Percentiles rank a stretch among this genome's conserved stretches.
Conservation (phyloP, 2,888 invertebrate species). For the Epinotia brunnichana region DNA sequence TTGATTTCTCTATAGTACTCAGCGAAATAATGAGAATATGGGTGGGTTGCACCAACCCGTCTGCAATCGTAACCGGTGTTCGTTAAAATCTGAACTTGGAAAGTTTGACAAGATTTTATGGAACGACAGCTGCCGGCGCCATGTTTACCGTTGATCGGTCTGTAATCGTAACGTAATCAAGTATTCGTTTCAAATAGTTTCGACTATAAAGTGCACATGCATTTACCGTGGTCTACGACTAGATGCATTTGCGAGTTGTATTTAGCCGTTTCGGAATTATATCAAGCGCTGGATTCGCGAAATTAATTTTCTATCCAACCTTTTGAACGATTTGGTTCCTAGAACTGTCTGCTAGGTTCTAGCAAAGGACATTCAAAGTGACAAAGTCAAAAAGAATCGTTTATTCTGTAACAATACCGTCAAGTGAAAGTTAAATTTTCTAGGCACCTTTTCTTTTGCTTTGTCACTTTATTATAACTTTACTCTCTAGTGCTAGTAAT, state of each 20-base stretch:
- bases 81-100: too few species aligned
- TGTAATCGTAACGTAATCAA: too few species aligned
- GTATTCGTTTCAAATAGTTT: neutral
- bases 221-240: conserved; percentile 14
- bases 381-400: neutral
- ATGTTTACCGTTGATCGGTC: too few species aligned
- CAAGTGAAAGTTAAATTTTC: neutral
- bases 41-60: too few species aligned
- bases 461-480: neutral
- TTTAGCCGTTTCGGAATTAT: conserved; percentile 16
- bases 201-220: conserved; percentile 15
- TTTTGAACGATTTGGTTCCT: conserved; percentile 13
- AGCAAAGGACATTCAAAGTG: neutral
- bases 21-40: too few species aligned
- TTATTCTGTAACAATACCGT: too few species aligned
- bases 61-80: too few species aligned
- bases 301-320: conserved; percentile 2
- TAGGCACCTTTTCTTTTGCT: neutral
- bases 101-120: too few species aligned
- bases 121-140: too few species aligned
- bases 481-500: neutral
- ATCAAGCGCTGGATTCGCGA: conserved; percentile 43
- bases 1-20: neutral
- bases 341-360: neutral
- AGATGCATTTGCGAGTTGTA: conserved; percentile 19